Percentiles rank a stretch among this genome's conserved stretches.
phyloP scores from a whole-genome alignment of 2,888 invertebrate genomes.

The Coremacera marginata region DNA sequence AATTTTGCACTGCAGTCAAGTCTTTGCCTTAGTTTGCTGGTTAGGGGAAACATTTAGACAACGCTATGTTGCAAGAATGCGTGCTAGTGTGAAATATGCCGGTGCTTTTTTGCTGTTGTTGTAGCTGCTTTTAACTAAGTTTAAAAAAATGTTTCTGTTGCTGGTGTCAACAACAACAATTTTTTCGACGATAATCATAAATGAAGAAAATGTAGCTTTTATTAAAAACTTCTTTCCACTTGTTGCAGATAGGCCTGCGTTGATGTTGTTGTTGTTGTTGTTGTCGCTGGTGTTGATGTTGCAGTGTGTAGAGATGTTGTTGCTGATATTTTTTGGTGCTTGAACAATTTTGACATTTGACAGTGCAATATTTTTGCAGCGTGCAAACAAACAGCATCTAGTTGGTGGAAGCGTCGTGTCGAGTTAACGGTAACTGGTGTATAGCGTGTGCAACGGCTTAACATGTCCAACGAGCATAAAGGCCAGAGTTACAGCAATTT shows the following conservation, averaged over 20 bases:
- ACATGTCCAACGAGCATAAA: not conserved
- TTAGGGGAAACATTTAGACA: not conserved
- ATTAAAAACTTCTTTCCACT: slow-evolving; percentile 46
- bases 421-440: slow-evolving; percentile 19
- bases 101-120: slow-evolving; percentile 5
- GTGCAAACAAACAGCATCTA: slow-evolving; percentile 39
- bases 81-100: not conserved
- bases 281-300: slow-evolving; percentile 21
- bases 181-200: slow-evolving; percentile 65
- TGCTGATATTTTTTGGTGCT: slow-evolving; percentile 1
- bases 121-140: not conserved
- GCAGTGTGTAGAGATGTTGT: slow-evolving; percentile 28
- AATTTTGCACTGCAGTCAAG: too few species aligned
- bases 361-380: not conserved
- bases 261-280: slow-evolving; percentile 44
- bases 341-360: slow-evolving; percentile 25
- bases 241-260: slow-evolving; percentile 50
- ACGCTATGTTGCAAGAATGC: not conserved
- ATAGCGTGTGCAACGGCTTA: not conserved
- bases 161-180: not conserved
- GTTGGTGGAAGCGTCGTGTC: slow-evolving; percentile 9
- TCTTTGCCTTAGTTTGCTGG: too few species aligned
- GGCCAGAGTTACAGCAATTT: not conserved
- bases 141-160: not conserved
- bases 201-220: slow-evolving; percentile 64